phyloP scores from a whole-genome alignment of 2,113 vertebrate genomes.

The Dicerorhinus sumatrensis region DNA sequence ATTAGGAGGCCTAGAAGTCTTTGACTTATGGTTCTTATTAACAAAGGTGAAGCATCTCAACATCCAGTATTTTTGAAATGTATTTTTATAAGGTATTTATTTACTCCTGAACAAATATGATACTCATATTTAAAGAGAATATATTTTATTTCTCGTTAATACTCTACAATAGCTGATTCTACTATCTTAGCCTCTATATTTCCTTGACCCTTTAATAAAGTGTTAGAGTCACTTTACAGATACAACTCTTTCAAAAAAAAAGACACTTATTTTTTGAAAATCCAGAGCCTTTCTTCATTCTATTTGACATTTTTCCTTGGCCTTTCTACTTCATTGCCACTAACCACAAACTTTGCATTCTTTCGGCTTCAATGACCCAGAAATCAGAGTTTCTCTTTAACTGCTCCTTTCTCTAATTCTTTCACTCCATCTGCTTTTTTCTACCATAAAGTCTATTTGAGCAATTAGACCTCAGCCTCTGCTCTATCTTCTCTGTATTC shows the following conservation, averaged over 20 bases:
- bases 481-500: neutral
- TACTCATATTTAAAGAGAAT: neutral
- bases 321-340: neutral
- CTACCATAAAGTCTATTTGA: neutral
- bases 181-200: neutral
- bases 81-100: neutral
- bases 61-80: neutral
- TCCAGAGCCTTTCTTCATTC: neutral
- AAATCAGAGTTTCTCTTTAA: neutral
- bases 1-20: neutral
- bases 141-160: neutral
- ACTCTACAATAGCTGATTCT: neutral
- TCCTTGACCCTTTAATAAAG: neutral
- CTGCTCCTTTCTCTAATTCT: neutral
- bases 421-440: neutral
- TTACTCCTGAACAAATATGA: neutral
- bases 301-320: neutral
- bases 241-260: neutral
- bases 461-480: neutral
- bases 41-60: neutral
- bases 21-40: neutral
- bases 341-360: neutral
- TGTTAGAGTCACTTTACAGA: neutral
- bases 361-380: neutral
- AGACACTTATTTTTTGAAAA: neutral